Base-by-base conservation (phyloP, 2,888 invertebrate species). In the Leucozona laternaria region DNA sequence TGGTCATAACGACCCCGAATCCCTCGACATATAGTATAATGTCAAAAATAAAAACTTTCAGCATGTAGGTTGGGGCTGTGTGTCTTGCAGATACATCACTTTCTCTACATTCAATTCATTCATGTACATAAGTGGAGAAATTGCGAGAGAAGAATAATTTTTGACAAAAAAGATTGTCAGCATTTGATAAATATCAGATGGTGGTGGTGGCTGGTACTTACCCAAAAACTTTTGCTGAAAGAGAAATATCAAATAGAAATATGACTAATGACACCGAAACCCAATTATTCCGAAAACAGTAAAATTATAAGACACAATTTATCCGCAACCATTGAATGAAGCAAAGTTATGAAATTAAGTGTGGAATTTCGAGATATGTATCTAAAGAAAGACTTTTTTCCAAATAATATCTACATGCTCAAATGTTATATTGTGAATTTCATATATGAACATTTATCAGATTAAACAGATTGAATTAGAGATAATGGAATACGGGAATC, bases 221-320 rank as follows among this genome's bases (percentile, higher is more conserved):
- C 82, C 82, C 20, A 70, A 48, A 48, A 40, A 31, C 37, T 45
- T 81, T 50, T 48, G 78, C 86, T 82, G 85, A 78, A 86, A 86
- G 17, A 73, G 57, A 81, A 20, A 58, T 20, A 75, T 75, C 60
- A 53, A 72, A 73, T 79, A 40, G 55, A 55, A 72, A 80, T 79
- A 60, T 81, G 71, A 82, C 66, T 77, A 28, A 78, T 81, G 81
- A 58, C 81, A 86, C 85, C 81, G 62, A 77, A 86, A 86, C 81
- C 85, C 82, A 86, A 75, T 86, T 85, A 68, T 66, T 37, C 62
- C 72, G 15, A 68, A 72, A 53, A 76, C 80, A 80, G 31, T 55
- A 58, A 37, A 48, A 60, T 45, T 15, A 53, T 55, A 55, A 68
- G 48, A n/a, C 57, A 31, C 34, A 62, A 20, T 3, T 22, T 2